These are phyloP conservation scores for Microdon myrmicae DNA, from an alignment of 2,888 invertebrate species.

Conservation along the genomic window DNA sequence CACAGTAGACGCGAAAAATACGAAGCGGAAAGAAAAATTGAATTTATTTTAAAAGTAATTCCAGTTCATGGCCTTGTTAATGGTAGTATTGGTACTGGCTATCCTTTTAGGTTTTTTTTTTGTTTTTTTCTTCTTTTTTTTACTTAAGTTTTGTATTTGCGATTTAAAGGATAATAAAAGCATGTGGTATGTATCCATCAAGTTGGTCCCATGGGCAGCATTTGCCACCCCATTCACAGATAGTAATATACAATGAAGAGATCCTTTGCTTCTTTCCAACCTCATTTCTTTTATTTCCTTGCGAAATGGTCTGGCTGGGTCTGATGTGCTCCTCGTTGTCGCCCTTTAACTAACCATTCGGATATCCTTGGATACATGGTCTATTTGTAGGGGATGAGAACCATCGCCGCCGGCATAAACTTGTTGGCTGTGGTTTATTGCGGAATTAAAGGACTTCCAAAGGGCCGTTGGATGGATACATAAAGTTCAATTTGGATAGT, in stretches of 20 bases:
- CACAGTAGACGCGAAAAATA: conserved; percentile 7
- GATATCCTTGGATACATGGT: conserved; percentile 48
- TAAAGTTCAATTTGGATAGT: too few relatives aligned
- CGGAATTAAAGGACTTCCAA: too few relatives aligned
- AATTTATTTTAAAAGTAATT: conserved; percentile 48
- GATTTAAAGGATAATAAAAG: conserved; percentile 60
- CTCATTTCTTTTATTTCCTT: too few relatives aligned
- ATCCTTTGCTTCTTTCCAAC: conserved; percentile 24
- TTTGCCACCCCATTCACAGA: conserved; percentile 65
- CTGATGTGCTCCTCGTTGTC: too few relatives aligned
- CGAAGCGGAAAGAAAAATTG: conserved; percentile 27
- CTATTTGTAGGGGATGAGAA: conserved; percentile 8
- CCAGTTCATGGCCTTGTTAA: conserved; percentile 53
- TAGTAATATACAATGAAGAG: conserved; percentile 54
- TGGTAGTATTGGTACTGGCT: conserved; percentile 40
- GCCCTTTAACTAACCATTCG: conserved; percentile 40
- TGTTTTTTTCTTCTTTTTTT: too few relatives aligned
- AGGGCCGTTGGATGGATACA: too few relatives aligned
- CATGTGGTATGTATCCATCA: conserved; percentile 65
- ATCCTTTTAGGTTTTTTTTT: too few relatives aligned
- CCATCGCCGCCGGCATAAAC: conserved; percentile 29
- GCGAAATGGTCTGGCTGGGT: too few relatives aligned
- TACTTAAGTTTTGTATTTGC: conserved; percentile 25
- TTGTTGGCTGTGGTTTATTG: conserved; percentile 36
- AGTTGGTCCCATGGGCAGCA: conserved; percentile 65